Base-by-base conservation (phyloP, 2,888 invertebrate species). In the Nycteola revayana region DNA sequence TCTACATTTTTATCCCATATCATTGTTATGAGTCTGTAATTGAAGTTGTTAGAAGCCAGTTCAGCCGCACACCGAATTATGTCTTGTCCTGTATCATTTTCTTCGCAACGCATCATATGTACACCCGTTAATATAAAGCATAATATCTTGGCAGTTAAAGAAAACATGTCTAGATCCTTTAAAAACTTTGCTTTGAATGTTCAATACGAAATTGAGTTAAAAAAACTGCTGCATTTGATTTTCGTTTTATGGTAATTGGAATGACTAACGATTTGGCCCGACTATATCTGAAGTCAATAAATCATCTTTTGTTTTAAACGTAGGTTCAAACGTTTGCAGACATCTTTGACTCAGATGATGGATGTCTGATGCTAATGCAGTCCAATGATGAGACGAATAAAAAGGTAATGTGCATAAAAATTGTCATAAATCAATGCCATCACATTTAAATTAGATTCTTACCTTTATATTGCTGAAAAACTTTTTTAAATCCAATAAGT, bases 31-130 rank as follows among this genome's bases (percentile, higher is more conserved):
- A 51, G 52, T 49, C 74, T 49, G 33, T 53, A 58, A 35, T 72
- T 71, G 18, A 81, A 82, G 44, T 80, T 64, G 1, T 42, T 28
- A 32, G 79, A 79, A 1, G 75, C 75, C 23, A 83, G 64, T 40
- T 69, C 55, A 9, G 62, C 34, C 1, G 66, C 75, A 41, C 66
- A 67, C 27, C 57, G 42, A 4, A 75, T 47, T 1, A 77, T 37
- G 9, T 21, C 21, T 21, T 14, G 14, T 14, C n/a, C n/a, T n/a
- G n/a, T n/a, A n/a, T n/a, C n/a, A n/a, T n/a, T n/a, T n/a, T n/a
- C 14, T 5, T 14, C 14, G 5, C 14, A 14, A 14, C 5, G 2
- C 5, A 5, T 14, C 3, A 14, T 14, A 14, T 14, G 2, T 5
- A 14, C 14, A 14, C 2, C 2, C 5, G 5, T 14, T 14, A 14